Evolutionary conservation across 2,888 invertebrate genomes (phyloP).

Genomic region (Altica lythri): DNA sequence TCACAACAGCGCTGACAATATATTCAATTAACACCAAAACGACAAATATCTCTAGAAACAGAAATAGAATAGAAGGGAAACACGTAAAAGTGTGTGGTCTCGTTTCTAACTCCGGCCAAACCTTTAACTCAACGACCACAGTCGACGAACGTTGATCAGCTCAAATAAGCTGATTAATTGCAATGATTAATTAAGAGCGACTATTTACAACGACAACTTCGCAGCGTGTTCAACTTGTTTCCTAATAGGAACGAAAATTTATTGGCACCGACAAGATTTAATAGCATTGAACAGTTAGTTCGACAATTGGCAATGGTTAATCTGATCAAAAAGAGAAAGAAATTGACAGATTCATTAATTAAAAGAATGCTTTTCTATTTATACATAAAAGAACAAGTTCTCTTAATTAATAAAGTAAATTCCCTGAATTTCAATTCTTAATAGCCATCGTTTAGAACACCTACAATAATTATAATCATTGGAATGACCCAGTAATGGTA

Average conservation of each 20-base stretch:
- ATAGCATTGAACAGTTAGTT: constrained; percentile 24
- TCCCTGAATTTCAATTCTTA: too few relatives aligned
- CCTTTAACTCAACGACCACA: constrained; percentile 26
- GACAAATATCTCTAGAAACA: neutral
- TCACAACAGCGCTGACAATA: constrained; percentile 1
- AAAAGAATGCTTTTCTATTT: constrained; percentile 1
- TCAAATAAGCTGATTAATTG: constrained; percentile 36
- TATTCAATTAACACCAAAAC: constrained; percentile 1
- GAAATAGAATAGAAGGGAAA: constrained; percentile 1
- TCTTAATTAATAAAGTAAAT: too few relatives aligned
- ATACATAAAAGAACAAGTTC: too few relatives aligned
- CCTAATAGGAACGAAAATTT: constrained; percentile 35
- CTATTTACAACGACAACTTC: constrained; percentile 31
- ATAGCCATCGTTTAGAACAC: too few relatives aligned
- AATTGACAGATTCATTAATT: constrained; percentile 17
- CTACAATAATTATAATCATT: too few relatives aligned
- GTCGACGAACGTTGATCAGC: constrained; percentile 27
- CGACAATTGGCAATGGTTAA: constrained; percentile 11
- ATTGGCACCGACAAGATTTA: constrained; percentile 29
- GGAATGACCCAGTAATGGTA: too few relatives aligned
- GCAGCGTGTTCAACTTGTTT: constrained; percentile 28
- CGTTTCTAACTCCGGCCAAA: constrained; percentile 5
- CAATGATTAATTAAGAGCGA: constrained; percentile 35
- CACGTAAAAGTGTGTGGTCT: constrained; percentile 4
- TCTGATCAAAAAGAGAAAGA: constrained; percentile 5